A percentile compares a stretch with the other conserved stretches of the same genome.
phyloP scores from a whole-genome alignment of 2,797 vertebrate species.

The Neostethus bicornis region DNA sequence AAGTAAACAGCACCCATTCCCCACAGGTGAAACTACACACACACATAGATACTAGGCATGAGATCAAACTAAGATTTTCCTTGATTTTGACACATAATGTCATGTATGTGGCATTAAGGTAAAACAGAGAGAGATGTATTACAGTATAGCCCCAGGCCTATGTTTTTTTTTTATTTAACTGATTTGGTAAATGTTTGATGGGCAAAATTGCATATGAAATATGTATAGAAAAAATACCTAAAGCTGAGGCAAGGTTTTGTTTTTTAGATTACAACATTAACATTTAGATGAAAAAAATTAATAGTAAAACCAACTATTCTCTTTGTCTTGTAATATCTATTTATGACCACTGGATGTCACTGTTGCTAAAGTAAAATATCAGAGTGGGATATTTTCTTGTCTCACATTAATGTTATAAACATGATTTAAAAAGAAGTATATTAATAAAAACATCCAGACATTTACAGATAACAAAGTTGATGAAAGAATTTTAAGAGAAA shows the following conservation, averaged over 20 bases:
- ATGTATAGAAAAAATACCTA: too few species aligned
- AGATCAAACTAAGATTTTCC: slow-evolving; percentile 4
- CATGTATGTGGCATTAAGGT: neutral
- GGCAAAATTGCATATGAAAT: neutral
- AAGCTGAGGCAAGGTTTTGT: too few species aligned
- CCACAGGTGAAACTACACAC: slow-evolving; percentile 29
- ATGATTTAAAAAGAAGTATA: too few species aligned
- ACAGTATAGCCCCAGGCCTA: neutral
- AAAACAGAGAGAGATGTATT: neutral
- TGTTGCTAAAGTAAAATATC: slow-evolving; percentile 40
- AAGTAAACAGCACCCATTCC: slow-evolving; percentile 43
- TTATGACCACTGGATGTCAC: slow-evolving; percentile 74
- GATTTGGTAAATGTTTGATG: neutral
- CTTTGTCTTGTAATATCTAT: neutral
- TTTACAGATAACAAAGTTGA: too few species aligned
- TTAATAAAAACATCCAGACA: too few species aligned
- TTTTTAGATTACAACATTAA: neutral
- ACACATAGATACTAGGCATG: slow-evolving; percentile 41
- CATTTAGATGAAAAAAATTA: too few species aligned
- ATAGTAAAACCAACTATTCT: too few species aligned
- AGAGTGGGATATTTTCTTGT: neutral
- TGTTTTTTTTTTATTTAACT: neutral
- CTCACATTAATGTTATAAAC: neutral
- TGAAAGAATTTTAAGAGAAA: too few species aligned
- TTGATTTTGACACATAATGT: too few species aligned